phyloP scores from a whole-genome alignment of 2,113 vertebrate genomes.

The Lycaon pictus region DNA sequence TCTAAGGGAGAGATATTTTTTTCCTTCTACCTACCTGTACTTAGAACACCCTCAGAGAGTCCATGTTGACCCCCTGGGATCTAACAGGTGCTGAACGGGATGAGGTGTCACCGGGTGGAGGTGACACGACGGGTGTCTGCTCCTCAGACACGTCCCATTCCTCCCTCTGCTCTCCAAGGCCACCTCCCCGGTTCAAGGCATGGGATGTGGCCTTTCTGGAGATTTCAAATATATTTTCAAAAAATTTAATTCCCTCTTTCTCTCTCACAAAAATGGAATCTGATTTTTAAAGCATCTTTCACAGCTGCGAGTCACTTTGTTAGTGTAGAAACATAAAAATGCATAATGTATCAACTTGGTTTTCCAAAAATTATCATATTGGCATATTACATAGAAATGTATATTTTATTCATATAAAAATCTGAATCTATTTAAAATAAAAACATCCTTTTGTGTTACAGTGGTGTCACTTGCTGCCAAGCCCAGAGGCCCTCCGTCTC shows the following conservation, averaged over 20 bases:
- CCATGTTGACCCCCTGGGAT: not conserved
- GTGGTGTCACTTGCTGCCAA: not conserved
- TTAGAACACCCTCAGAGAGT: not conserved
- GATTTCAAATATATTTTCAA: slow-evolving; percentile 18
- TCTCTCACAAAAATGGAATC: not conserved
- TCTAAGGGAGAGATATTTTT: not conserved
- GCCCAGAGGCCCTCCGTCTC: not conserved
- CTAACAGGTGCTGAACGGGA: not conserved
- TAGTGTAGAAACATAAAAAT: slow-evolving; percentile 26
- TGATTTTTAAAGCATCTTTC: slow-evolving; percentile 34
- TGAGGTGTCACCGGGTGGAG: too few relatives aligned
- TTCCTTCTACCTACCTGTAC: not conserved
- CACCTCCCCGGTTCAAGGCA: not conserved
- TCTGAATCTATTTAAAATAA: not conserved
- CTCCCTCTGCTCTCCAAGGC: not conserved
- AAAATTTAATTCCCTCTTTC: not conserved
- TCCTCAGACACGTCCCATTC: too few relatives aligned
- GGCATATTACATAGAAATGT: not conserved
- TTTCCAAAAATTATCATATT: not conserved
- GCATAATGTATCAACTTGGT: not conserved
- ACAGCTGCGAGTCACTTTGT: not conserved
- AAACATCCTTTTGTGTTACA: not conserved
- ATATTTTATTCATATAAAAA: slow-evolving; percentile 34
- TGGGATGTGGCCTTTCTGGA: not conserved
- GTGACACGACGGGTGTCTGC: not conserved